Percentiles rank a stretch among this genome's conserved stretches.
Conservation (phyloP, 53 echinoderm and acorn worm genomes). For the Arbacia lixula region DNA sequence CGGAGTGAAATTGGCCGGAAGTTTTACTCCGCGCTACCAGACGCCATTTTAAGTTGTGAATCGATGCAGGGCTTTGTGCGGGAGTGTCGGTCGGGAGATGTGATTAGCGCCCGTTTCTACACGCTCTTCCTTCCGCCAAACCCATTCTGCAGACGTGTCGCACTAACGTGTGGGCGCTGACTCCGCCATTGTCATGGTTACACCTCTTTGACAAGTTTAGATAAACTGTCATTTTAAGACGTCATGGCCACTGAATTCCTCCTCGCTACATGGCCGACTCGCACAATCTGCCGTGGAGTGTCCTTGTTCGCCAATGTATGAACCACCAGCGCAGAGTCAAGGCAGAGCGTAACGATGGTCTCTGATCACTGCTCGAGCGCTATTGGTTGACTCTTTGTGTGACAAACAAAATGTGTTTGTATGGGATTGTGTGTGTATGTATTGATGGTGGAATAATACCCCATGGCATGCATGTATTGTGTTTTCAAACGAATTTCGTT, state of each 20-base stretch:
- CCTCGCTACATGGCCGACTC: too few species aligned
- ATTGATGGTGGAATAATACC: too few species aligned
- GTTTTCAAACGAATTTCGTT: too few species aligned
- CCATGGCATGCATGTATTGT: too few species aligned
- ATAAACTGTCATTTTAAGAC: constrained; percentile 24
- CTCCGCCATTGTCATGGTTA: not conserved
- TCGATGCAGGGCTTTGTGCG: constrained; percentile 39
- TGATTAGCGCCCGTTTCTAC: constrained; percentile 44
- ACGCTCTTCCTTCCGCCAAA: constrained; percentile 41
- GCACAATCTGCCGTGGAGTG: too few species aligned
- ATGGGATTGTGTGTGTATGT: too few species aligned
- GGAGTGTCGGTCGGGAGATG: constrained; percentile 36
- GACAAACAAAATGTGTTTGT: too few species aligned
- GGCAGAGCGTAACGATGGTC: too few species aligned
- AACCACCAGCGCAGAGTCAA: too few species aligned
- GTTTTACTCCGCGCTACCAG: constrained; percentile 53
- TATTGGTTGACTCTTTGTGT: too few species aligned
- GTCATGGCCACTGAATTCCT: constrained; percentile 1
- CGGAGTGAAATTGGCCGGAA: constrained; percentile 62
- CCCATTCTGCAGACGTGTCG: constrained; percentile 8
- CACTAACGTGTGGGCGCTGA: not conserved
- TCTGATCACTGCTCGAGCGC: too few species aligned
- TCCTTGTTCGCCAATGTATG: too few species aligned
- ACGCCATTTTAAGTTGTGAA: constrained; percentile 36
- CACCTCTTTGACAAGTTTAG: constrained; percentile 34